Base-by-base conservation (phyloP, 2,888 invertebrate species). In the Chymomyza fuscimana region DNA sequence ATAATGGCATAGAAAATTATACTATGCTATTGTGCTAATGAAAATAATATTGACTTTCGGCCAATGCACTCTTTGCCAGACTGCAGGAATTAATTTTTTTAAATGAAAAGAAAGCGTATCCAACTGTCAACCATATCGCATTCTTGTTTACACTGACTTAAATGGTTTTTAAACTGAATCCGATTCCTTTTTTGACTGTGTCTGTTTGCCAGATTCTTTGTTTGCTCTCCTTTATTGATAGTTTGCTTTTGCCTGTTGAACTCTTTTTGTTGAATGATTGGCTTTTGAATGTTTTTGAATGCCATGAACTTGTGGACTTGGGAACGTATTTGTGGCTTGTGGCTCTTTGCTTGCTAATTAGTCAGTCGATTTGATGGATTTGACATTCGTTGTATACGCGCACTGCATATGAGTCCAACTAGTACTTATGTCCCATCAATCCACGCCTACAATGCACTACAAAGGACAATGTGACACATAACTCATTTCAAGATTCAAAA, bases 401-500 rank as follows among this genome's bases (percentile, higher is more conserved):
- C n/a, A 10, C 50, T 22, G 10, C 40, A 46, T 22, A 15, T 46
- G 19, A 25, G 46, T 46, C 6, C n/a, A 5, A 32, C 40, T 22
- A n/a, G 32, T 9, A 32, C 32, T n/a, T 51, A 32, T 63, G 40
- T 15, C 51, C 54, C 19, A 54, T 54, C 54, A 54, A 54, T 54
- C 22, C 16, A 22, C 54, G 16, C 54, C 54, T 22, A 54, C 54
- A n/a, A 19, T n/a, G 4, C 5, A 22, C 15, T 22, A 0, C 16
- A 5, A 54, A 22, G 4, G 22, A 15, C 54, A 16, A 16, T 54
- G 16, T 54, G 54, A 54, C 54, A 54, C 7, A 10, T 5, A 54
- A 54, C 22, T 54, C 19, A 54, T 54, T n/a, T 54, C 54, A n/a
- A 15, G 56, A n/a, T 64, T 54, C 56, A 25, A 52, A 52, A 54